Percentiles rank a stretch among this genome's conserved stretches.
Conservation (phyloP, 1,140 invertebrate species). For the Macrosteles quadrilineatus region DNA sequence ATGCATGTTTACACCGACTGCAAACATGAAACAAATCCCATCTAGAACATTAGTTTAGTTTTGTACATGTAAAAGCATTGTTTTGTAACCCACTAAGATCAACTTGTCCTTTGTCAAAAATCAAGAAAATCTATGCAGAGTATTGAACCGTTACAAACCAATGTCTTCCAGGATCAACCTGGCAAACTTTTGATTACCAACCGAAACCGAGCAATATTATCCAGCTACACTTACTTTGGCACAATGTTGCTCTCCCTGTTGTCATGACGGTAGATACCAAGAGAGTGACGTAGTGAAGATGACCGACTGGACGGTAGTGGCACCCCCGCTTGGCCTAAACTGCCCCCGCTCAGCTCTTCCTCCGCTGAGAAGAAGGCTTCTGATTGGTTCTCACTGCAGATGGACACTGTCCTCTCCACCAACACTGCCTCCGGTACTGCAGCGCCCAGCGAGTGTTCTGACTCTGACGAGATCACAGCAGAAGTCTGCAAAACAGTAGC, state of each 20-base stretch:
- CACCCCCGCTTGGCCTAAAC: neutral
- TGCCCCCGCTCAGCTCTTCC: constrained; percentile 65
- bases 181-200: too few species aligned
- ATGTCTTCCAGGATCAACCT: too few species aligned
- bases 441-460: constrained; percentile 39
- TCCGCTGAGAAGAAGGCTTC: constrained; percentile 90
- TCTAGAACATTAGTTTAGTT: too few species aligned
- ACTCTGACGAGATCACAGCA: constrained; percentile 38
- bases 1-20: too few species aligned
- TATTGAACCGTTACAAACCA: too few species aligned
- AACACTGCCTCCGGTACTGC: constrained; percentile 2
- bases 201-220: neutral
- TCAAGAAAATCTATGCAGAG: too few species aligned
- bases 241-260: neutral
- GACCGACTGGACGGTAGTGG: constrained; percentile 53
- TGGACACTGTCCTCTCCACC: constrained; percentile 79
- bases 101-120: too few species aligned
- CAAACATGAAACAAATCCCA: too few species aligned
- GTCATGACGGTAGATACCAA: constrained; percentile 29
- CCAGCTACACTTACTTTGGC: constrained; percentile 12
- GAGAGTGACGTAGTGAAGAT: constrained; percentile 47
- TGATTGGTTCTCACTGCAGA: constrained; percentile 86
- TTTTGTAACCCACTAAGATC: too few species aligned
- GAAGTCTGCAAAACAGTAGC: constrained; percentile 26
- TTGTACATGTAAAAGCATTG: too few species aligned